Evolutionary conservation across 92 coral and sea anemone genomes (phyloP).

Genomic region (Zoanthus sociatus): DNA sequence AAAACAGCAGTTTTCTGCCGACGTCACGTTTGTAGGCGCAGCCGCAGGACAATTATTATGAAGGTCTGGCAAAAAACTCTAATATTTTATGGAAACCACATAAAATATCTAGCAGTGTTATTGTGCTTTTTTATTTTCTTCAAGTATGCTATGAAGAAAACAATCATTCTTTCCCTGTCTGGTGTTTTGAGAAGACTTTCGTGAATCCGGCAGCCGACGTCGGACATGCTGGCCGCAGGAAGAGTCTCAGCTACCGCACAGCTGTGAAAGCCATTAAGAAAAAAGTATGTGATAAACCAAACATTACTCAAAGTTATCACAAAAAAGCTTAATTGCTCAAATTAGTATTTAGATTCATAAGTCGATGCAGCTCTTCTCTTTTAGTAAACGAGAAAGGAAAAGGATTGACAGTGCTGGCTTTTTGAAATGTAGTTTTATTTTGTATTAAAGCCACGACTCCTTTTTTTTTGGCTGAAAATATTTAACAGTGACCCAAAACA

Average conservation of each 20-base stretch:
- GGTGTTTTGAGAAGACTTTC: conserved; percentile 10
- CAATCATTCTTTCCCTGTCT: neutral
- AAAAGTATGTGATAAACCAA: conserved; percentile 70
- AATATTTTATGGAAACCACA: neutral
- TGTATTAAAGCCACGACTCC: neutral
- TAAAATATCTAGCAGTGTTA: neutral
- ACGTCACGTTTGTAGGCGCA: conserved; percentile 35
- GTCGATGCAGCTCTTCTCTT: neutral
- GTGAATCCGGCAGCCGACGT: conserved; percentile 4
- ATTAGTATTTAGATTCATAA: conserved; percentile 34
- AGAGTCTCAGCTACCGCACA: conserved; percentile 47
- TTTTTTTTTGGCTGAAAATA: conserved; percentile 5
- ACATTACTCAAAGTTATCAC: conserved; percentile 79
- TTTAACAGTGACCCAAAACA: neutral
- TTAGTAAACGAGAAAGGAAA: neutral
- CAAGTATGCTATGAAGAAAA: neutral
- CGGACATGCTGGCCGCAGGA: conserved; percentile 27
- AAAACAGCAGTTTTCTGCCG: conserved; percentile 26
- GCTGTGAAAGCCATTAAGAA: conserved; percentile 76
- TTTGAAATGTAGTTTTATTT: neutral
- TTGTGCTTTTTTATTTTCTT: neutral
- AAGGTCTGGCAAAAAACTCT: neutral
- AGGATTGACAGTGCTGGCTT: neutral
- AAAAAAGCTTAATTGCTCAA: conserved; percentile 67
- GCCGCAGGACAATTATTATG: conserved; percentile 12